phyloP scores from a whole-genome alignment of 2,888 invertebrate genomes.

The Conomelus anceps region DNA sequence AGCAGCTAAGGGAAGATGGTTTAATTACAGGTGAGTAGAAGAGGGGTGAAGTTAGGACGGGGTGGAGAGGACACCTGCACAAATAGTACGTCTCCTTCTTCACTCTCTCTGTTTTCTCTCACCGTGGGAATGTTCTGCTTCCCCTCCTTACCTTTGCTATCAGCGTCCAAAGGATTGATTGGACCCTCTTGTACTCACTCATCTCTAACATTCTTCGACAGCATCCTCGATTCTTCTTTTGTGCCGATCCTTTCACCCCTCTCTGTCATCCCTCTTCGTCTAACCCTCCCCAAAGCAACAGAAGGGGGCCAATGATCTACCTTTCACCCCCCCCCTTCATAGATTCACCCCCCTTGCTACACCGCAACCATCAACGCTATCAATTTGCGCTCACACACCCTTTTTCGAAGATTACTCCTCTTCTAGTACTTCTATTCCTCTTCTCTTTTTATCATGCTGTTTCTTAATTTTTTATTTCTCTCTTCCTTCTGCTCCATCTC shows the following conservation, averaged over 20 bases:
- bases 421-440: background rate
- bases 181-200: slow-evolving; percentile 3
- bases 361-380: background rate
- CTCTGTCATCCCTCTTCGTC: background rate
- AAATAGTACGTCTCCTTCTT: background rate
- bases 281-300: background rate
- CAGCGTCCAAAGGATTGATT: slow-evolving; percentile 11
- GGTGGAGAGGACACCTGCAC: background rate
- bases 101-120: background rate
- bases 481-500: too few species aligned
- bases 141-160: too few species aligned
- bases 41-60: background rate
- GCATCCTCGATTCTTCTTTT: background rate
- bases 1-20: background rate
- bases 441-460: background rate
- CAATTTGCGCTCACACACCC: background rate
- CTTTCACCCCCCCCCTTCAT: background rate
- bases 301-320: background rate
- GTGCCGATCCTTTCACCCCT: background rate
- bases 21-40: slow-evolving; percentile 6
- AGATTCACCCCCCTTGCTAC: background rate
- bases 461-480: too few species aligned
- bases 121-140: slow-evolving; percentile 9
- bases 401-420: background rate
- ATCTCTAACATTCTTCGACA: background rate